Percentiles rank a stretch among this genome's conserved stretches.
Evolutionary conservation across 2,888 invertebrate species (phyloP).

Genomic region (Synanthedon andrenaeformis): DNA sequence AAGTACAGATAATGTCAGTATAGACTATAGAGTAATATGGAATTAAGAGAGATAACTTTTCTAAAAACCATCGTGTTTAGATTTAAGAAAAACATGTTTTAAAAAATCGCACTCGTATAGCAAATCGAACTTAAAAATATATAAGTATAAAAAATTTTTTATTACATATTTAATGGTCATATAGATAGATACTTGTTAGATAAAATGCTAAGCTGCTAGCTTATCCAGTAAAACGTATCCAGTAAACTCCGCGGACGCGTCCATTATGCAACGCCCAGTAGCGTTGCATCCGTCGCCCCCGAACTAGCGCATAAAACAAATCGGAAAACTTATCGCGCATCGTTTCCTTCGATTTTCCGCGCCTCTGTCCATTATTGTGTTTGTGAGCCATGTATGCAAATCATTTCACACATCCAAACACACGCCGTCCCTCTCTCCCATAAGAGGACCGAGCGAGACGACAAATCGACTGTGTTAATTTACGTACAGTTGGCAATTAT

Average conservation of each 20-base stretch:
- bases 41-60: too few relatives aligned
- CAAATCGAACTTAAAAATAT: too few relatives aligned
- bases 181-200: too few relatives aligned
- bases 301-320: conserved; percentile 32
- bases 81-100: too few relatives aligned
- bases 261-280: conserved; percentile 40
- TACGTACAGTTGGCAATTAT: conserved; percentile 69
- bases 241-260: conserved; percentile 10
- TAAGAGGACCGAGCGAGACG: conserved; percentile 12
- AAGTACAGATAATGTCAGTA: too few relatives aligned
- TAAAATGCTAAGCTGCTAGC: neutral
- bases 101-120: too few relatives aligned
- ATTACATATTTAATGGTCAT: too few relatives aligned
- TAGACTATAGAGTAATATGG: too few relatives aligned
- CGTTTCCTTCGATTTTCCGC: conserved; percentile 58
- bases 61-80: too few relatives aligned
- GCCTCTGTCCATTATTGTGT: conserved; percentile 54
- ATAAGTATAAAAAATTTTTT: too few relatives aligned
- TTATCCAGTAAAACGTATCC: conserved; percentile 8
- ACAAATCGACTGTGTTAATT: conserved; percentile 65
- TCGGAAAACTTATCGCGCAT: conserved; percentile 49
- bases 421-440: conserved; percentile 11
- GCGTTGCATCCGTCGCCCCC: conserved; percentile 6
- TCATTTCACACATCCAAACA: conserved; percentile 27
- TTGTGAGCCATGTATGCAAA: conserved; percentile 64